Evolutionary conservation across 2,888 invertebrate species (phyloP).

Genomic region (Rutpela maculata): DNA sequence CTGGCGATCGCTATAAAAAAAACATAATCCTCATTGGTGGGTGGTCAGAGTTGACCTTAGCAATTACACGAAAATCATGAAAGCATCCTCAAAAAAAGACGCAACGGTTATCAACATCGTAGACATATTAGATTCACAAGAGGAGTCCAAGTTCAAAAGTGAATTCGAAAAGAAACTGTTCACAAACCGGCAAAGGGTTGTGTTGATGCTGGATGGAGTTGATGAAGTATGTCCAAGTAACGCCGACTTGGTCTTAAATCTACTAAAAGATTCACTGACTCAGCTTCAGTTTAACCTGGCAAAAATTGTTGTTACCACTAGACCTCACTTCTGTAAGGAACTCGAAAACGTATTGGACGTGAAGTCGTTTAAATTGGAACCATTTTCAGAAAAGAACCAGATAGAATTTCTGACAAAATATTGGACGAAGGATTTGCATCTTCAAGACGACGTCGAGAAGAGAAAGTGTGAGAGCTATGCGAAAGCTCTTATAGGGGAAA

Average conservation of each 20-base stretch:
- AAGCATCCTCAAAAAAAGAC: neutral
- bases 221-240: constrained; percentile 35
- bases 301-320: constrained; percentile 40
- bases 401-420: constrained; percentile 36
- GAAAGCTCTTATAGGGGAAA: constrained; percentile 10
- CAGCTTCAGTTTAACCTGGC: constrained; percentile 20
- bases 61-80: constrained; percentile 17
- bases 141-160: neutral
- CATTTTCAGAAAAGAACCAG: constrained; percentile 30
- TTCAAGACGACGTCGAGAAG: neutral
- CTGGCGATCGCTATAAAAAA: constrained; percentile 17
- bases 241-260: constrained; percentile 5
- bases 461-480: constrained; percentile 22
- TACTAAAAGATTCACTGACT: neutral
- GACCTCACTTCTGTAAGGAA: constrained; percentile 28
- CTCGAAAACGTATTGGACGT: constrained; percentile 18
- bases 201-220: constrained; percentile 37
- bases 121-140: constrained; percentile 16
- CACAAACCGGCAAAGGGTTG: neutral
- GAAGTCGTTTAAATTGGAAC: constrained; percentile 21
- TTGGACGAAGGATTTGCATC: constrained; percentile 31
- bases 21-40: constrained; percentile 11
- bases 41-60: constrained; percentile 30
- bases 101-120: constrained; percentile 1
- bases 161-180: constrained; percentile 33